phyloP scores from a whole-genome alignment of 2,888 invertebrate species.

The Notodonta ziczac region DNA sequence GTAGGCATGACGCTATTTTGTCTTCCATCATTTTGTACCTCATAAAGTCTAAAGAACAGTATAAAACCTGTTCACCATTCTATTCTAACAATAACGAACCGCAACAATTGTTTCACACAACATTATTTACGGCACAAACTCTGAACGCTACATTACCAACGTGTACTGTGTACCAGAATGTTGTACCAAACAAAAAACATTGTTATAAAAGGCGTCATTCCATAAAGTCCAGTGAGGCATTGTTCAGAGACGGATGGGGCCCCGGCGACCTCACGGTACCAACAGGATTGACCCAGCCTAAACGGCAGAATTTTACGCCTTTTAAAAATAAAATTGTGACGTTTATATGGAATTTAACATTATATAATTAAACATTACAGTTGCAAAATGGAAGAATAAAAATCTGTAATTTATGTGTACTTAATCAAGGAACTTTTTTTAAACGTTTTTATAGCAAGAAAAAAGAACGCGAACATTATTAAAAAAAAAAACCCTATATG shows the following conservation, averaged over 20 bases:
- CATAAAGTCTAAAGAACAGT: too few species aligned
- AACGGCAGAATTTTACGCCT: constrained; percentile 13
- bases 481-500: too few species aligned
- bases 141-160: not conserved
- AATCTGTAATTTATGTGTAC: too few species aligned
- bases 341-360: too few species aligned
- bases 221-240: constrained; percentile 28
- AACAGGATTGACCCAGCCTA: constrained; percentile 19
- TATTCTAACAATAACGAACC: not conserved
- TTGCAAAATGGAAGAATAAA: too few species aligned
- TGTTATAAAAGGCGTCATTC: constrained; percentile 17
- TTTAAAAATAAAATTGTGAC: constrained; percentile 15
- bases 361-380: too few species aligned
- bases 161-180: not conserved
- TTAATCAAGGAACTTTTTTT: too few species aligned
- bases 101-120: not conserved
- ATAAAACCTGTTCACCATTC: too few species aligned
- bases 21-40: too few species aligned
- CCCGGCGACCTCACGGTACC: constrained; percentile 32
- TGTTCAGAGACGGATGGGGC: constrained; percentile 38
- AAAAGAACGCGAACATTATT: too few species aligned
- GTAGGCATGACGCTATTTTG: too few species aligned
- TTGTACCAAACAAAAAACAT: constrained; percentile 3
- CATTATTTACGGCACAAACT: not conserved
- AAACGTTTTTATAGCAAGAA: too few species aligned